These are phyloP conservation scores for Cyclopterus lumpus DNA, from an alignment of 2,797 vertebrate species.

Conservation along the genomic window DNA sequence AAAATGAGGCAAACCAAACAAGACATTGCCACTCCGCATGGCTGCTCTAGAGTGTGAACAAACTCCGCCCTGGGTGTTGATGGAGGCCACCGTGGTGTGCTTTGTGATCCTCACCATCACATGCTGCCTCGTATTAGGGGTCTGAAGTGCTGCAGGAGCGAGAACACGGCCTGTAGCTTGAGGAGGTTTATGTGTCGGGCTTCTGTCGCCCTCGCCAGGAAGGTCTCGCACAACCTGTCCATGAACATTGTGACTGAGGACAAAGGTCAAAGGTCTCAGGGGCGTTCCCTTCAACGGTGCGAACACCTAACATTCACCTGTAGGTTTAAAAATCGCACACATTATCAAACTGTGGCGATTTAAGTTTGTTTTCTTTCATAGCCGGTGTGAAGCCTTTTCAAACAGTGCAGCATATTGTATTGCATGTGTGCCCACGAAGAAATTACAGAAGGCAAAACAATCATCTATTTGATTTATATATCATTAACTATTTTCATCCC, in stretches of 20 bases:
- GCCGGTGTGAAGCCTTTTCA: not conserved
- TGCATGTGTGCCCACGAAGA: not conserved
- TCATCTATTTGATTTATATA: slow-evolving; percentile 52
- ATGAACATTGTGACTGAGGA: not conserved
- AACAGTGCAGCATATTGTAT: not conserved
- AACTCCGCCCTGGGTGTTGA: not conserved
- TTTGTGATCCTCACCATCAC: not conserved
- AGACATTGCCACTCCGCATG: not conserved
- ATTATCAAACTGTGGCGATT: not conserved
- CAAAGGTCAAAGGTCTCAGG: not conserved
- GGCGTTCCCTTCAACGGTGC: not conserved
- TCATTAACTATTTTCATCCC: slow-evolving; percentile 64
- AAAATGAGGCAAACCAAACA: not conserved
- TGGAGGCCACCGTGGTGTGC: not conserved
- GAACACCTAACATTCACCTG: not conserved
- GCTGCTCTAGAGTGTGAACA: not conserved
- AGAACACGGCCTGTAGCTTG: not conserved
- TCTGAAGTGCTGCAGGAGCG: not conserved
- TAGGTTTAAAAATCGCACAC: not conserved
- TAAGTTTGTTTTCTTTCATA: too few species aligned
- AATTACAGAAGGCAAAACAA: slow-evolving; percentile 22
- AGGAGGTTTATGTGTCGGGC: not conserved
- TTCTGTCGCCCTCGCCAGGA: too few species aligned
- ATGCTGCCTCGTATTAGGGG: not conserved
- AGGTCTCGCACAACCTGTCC: too few species aligned